Evolutionary conservation across 2,888 invertebrate genomes (phyloP), one percentile per base, ranked within the genome.

Genomic region (Sphaerophoria rueppellii): DNA sequence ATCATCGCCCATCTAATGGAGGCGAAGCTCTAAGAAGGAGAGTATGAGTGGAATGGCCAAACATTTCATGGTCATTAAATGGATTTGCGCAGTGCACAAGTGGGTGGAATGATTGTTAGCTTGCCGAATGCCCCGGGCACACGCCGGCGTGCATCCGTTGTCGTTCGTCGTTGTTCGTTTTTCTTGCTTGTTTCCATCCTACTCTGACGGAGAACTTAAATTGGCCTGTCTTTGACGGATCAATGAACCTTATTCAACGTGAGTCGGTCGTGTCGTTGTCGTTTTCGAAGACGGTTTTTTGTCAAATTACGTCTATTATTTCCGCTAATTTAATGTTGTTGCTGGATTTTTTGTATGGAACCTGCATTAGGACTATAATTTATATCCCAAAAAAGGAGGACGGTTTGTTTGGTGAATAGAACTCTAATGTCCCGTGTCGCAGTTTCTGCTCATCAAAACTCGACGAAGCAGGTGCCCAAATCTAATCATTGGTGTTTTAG

Each of bases 21-120:
- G 46, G 50, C 12, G 65, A 43, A 43, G n/a, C 24, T 24, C 24
- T 24, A 24, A 70, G 43, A 24, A 16, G 16, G 61, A 16, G 55
- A 50, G 69, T 6, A 9, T 43, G 43, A 43, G 24, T 60, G 67
- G 81, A 85, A 81, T 80, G 80, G 81, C 72, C 76, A 72, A 55
- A 83, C 46, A 81, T 86, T 86, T 86, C 86, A 86, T 86, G 86
- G 86, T 86, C 86, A 86, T 86, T 82, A 86, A 74, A 43, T 74
- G 82, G 82, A 86, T 86, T 86, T 82, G 82, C 24, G 24, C 70
- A 82, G 74, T 78, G 50, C 60, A 65, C 78, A 82, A 86, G 86
- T 86, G 86, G 86, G 86, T 86, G 86, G 86, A 86, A 78, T 86
- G 74, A 82, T 86, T 82, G 24, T 24, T 24, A 24, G 24, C 24